Percentiles rank a stretch among this genome's conserved stretches.
Evolutionary conservation across 2,888 invertebrate species (phyloP).

Genomic region (Drosophila mimica): DNA sequence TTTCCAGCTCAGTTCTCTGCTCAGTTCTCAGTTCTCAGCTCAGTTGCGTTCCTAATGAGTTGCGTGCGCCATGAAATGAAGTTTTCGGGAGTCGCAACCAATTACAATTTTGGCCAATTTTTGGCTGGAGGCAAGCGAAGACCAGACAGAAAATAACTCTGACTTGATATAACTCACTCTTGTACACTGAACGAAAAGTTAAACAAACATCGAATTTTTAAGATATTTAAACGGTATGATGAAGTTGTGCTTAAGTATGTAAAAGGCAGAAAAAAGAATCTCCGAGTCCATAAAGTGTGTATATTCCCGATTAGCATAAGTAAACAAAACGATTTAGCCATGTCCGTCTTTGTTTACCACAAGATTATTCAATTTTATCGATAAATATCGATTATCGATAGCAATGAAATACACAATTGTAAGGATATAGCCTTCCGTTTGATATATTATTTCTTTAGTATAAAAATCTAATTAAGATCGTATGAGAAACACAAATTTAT

Average conservation of each 20-base stretch:
- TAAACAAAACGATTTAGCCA: not conserved
- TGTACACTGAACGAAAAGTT: slow-evolving; percentile 15
- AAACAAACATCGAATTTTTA: not conserved
- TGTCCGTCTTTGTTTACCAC: no score
- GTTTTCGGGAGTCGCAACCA: slow-evolving; percentile 29
- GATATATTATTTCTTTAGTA: not conserved
- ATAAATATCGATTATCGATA: not conserved
- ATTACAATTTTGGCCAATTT: slow-evolving; percentile 45
- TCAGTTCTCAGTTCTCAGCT: not conserved
- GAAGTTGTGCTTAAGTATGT: not conserved
- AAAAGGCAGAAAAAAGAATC: no score
- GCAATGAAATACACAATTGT: not conserved
- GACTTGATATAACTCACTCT: slow-evolving; percentile 4
- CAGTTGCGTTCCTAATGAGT: slow-evolving; percentile 40
- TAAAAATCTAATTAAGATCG: not conserved
- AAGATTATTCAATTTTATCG: no score
- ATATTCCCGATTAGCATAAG: not conserved
- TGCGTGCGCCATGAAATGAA: slow-evolving; percentile 45
- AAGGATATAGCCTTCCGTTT: accelerated
- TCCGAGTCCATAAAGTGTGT: no score
- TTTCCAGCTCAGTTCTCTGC: slow-evolving; percentile 1
- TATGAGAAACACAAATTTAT: not conserved
- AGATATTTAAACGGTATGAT: not conserved
- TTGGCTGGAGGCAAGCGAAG: slow-evolving; percentile 11
- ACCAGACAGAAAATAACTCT: not conserved